phyloP scores from a whole-genome alignment of 2,888 invertebrate genomes.

The Halictus ligatus region DNA sequence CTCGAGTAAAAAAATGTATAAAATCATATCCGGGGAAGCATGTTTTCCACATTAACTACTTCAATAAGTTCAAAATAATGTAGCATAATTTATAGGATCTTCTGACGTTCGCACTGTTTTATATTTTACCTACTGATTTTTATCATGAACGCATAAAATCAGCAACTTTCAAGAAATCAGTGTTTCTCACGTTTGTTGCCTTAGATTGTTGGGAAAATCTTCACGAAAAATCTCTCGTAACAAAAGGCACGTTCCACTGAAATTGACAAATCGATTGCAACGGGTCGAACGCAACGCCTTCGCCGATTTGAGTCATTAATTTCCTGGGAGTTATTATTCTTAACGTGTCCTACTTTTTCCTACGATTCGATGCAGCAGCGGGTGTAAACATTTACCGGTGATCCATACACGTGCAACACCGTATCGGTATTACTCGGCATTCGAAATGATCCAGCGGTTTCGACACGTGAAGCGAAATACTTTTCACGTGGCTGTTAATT shows the following conservation, averaged over 20 bases:
- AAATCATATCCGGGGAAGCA: no score
- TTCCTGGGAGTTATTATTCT: background rate
- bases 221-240: background rate
- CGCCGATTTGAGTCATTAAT: conserved; percentile 12
- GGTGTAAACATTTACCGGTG: background rate
- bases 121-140: background rate
- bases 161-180: background rate
- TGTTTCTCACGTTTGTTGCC: background rate
- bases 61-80: background rate
- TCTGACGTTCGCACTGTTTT: background rate
- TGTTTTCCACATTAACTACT: background rate
- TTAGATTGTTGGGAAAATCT: background rate
- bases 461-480: background rate
- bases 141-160: background rate
- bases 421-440: background rate
- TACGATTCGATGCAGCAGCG: background rate
- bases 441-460: background rate
- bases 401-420: background rate
- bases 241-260: background rate
- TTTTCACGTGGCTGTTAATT: background rate
- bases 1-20: no score
- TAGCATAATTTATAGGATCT: background rate
- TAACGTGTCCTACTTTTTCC: background rate
- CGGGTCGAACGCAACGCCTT: background rate
- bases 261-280: conserved; percentile 4